These are phyloP conservation scores for Merluccius polli DNA, from an alignment of 2,797 vertebrate genomes.

Conservation along the genomic window DNA sequence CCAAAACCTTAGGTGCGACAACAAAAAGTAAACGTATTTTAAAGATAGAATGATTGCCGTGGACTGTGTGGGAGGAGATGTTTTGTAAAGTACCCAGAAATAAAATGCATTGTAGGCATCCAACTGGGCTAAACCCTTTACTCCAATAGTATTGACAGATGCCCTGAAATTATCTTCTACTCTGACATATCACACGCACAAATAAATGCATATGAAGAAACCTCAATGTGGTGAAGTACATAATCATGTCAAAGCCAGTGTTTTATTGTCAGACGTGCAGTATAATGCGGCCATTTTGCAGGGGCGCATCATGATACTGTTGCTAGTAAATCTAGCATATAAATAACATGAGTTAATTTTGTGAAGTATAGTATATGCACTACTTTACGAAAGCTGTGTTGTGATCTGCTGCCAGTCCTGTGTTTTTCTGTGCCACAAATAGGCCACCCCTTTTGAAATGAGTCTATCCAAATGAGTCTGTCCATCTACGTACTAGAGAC, in stretches of 20 bases:
- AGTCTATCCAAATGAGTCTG: background rate
- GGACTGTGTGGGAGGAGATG: background rate
- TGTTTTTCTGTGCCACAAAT: background rate
- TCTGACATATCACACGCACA: background rate
- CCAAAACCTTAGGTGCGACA: background rate
- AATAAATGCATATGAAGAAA: background rate
- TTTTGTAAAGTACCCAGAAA: background rate
- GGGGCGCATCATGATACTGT: background rate
- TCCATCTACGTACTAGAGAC: background rate
- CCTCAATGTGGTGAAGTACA: background rate
- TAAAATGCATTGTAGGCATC: background rate
- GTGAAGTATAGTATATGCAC: background rate
- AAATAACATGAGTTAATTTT: background rate
- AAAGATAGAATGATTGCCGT: background rate
- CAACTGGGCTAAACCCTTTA: background rate
- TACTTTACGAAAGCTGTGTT: background rate
- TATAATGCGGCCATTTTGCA: background rate
- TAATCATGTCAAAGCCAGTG: background rate
- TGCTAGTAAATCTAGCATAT: no score
- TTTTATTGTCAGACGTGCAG: background rate
- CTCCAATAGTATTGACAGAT: background rate
- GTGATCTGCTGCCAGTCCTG: background rate
- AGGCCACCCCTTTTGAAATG: background rate
- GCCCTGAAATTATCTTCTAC: background rate
- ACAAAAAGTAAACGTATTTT: background rate